Conservation (phyloP, 2,888 invertebrate genomes). For the Phoenoteleia sp. region DNA sequence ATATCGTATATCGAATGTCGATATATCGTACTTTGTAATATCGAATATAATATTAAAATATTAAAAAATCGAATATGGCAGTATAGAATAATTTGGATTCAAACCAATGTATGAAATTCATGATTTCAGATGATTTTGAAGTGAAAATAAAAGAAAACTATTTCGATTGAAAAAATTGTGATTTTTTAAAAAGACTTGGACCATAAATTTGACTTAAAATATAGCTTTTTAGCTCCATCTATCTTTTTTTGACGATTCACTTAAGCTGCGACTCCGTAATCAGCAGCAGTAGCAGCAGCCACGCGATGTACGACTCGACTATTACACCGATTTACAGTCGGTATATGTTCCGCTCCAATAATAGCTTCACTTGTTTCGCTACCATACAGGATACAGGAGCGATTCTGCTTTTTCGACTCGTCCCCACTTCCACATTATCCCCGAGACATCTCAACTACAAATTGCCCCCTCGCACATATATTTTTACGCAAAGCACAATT, state of each 20-base stretch:
- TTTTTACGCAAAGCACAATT: neutral
- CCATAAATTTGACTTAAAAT: too few relatives aligned
- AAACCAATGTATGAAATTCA: too few relatives aligned
- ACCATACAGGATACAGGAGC: slow-evolving; percentile 35
- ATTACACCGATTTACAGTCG: slow-evolving; percentile 46
- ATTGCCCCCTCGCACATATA: neutral
- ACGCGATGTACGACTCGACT: slow-evolving; percentile 34
- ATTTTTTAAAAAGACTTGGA: too few relatives aligned
- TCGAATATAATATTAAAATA: too few relatives aligned
- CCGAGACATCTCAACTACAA: neutral
- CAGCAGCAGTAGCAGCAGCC: slow-evolving; percentile 25
- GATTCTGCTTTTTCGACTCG: slow-evolving; percentile 24
- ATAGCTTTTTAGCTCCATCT: too few relatives aligned
- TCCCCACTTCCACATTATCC: neutral
- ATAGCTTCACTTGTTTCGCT: slow-evolving; percentile 51
- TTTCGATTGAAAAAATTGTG: too few relatives aligned
- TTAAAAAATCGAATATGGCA: too few relatives aligned
- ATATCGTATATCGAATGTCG: too few relatives aligned
- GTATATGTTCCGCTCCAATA: slow-evolving; percentile 60
- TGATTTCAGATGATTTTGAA: too few relatives aligned
- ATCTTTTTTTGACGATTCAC: slow-evolving; percentile 31
- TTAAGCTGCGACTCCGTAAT: slow-evolving; percentile 32
- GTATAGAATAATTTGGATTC: too few relatives aligned
- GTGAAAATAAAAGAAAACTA: too few relatives aligned
- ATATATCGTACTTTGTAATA: too few relatives aligned